Conservation (phyloP, 2,113 vertebrate species). For the Buteo buteo region DNA sequence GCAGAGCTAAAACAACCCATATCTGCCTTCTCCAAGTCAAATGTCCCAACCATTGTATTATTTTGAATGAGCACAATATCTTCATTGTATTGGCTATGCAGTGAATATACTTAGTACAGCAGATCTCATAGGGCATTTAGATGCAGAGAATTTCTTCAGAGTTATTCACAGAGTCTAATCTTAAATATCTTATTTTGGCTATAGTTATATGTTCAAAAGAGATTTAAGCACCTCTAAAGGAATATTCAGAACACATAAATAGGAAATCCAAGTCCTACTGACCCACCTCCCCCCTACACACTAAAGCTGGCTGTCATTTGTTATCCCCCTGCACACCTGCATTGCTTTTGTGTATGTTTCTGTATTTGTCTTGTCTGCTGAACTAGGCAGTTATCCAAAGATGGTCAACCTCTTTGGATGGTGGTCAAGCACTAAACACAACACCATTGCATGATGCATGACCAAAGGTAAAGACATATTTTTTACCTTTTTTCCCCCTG, state of each 20-base stretch:
- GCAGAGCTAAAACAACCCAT: not conserved
- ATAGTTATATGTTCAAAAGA: not conserved
- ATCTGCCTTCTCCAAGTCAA: not conserved
- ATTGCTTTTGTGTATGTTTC: not conserved
- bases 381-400: not conserved
- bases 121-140: not conserved
- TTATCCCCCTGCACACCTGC: not conserved
- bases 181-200: not conserved
- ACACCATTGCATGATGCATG: not conserved
- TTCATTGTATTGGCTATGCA: not conserved
- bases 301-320: not conserved
- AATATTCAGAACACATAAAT: not conserved
- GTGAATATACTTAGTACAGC: not conserved
- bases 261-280: not conserved
- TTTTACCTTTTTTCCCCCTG: not conserved
- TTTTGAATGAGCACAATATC: not conserved
- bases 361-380: not conserved
- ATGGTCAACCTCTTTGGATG: not conserved
- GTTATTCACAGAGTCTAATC: fast-evolving
- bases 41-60: not conserved
- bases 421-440: not conserved
- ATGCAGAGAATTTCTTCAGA: not conserved
- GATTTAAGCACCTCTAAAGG: not conserved
- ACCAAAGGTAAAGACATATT: not conserved
- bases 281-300: not conserved